Evolutionary conservation across 2,113 vertebrate species (phyloP).

Genomic region (Mus musculus): DNA sequence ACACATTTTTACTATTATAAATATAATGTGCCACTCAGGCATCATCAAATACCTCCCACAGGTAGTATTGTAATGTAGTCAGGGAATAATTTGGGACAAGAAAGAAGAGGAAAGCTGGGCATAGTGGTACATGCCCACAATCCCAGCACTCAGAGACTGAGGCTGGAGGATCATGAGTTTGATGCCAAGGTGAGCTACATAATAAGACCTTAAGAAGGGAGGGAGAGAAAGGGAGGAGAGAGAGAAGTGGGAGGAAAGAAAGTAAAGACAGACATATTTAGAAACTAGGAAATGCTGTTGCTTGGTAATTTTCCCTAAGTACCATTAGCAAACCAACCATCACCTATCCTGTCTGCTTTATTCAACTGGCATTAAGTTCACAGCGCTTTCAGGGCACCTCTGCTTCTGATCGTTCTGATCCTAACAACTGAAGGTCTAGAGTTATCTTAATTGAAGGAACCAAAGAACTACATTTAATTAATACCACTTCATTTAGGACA

Average conservation of each 20-base stretch:
- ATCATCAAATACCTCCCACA: constrained; percentile 62
- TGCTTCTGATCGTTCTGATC: constrained; percentile 55
- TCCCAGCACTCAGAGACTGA: background rate
- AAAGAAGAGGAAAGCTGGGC: constrained; percentile 30
- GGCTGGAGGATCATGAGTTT: background rate
- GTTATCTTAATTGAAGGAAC: constrained; percentile 79
- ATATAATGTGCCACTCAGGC: constrained; percentile 6
- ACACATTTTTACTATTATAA: constrained; percentile 55
- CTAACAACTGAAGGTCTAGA: constrained; percentile 73
- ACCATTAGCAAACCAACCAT: constrained; percentile 47
- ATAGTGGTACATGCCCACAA: background rate
- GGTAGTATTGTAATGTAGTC: background rate
- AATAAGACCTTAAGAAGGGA: background rate
- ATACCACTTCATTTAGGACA: constrained; percentile 85
- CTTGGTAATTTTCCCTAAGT: constrained; percentile 69
- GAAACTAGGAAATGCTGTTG: constrained; percentile 61
- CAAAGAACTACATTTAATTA: constrained; percentile 85
- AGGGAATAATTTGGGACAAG: constrained; percentile 51
- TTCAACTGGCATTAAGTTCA: constrained; percentile 75
- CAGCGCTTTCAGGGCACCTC: constrained; percentile 74
- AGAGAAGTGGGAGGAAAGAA: background rate
- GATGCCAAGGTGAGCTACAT: background rate
- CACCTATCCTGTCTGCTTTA: constrained; percentile 72
- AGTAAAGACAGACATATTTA: constrained; percentile 64
- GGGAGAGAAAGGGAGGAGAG: too few species aligned